A percentile compares a stretch with the other conserved stretches of the same genome.
These are phyloP conservation scores for Monochamus alternatus DNA, from an alignment of 2,888 invertebrate species.

Conservation along the genomic window DNA sequence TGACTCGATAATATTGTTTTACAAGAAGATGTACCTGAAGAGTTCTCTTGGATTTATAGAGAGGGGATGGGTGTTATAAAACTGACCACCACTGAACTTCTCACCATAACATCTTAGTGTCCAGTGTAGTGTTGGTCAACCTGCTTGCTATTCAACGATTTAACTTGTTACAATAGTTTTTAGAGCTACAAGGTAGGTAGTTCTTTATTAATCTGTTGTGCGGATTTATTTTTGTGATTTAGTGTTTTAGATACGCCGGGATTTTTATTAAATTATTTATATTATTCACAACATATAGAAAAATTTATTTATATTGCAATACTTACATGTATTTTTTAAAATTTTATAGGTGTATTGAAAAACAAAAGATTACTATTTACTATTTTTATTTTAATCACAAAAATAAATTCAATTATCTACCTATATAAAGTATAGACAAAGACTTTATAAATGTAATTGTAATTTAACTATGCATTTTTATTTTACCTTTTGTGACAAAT, in stretches of 20 bases:
- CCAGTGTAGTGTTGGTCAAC: constrained; percentile 57
- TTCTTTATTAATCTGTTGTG: not conserved
- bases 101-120: constrained; percentile 56
- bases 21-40: constrained; percentile 36
- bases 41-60: constrained; percentile 40
- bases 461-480: no score
- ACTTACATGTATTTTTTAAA: no score
- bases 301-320: no score
- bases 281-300: no score
- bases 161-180: constrained; percentile 26
- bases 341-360: no score
- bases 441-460: no score
- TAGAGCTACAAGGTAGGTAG: constrained; percentile 41
- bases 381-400: no score
- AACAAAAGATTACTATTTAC: no score
- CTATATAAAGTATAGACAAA: no score
- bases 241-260: not conserved
- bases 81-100: constrained; percentile 56
- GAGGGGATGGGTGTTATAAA: constrained; percentile 59
- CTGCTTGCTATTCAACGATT: constrained; percentile 28
- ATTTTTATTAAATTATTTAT: no score
- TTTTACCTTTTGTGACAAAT: no score
- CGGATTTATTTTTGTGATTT: constrained; percentile 16
- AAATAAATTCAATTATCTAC: no score
- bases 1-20: constrained; percentile 30